Percentiles rank a stretch among this genome's conserved stretches.
Evolutionary conservation across 2,797 vertebrate genomes (phyloP).

Genomic region (Odontamblyopus rebecca): DNA sequence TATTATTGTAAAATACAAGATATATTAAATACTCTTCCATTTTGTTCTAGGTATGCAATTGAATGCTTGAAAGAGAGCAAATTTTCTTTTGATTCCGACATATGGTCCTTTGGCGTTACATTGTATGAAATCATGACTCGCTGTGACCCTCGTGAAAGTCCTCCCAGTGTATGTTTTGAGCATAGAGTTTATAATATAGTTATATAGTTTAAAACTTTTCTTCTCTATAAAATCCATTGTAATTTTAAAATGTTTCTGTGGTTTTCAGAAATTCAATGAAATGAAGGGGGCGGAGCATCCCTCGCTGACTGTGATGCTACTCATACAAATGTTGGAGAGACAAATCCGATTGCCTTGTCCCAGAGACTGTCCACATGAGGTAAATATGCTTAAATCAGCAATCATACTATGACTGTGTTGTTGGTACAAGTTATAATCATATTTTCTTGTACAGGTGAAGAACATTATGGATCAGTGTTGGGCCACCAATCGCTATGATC

Average conservation of each 20-base stretch:
- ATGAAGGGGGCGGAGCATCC: constrained; percentile 78
- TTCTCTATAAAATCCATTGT: not conserved
- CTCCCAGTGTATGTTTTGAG: constrained; percentile 78
- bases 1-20: not conserved
- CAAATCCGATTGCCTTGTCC: constrained; percentile 81
- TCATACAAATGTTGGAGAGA: constrained; percentile 82
- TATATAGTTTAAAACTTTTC: too few species aligned
- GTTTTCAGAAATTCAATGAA: constrained; percentile 84
- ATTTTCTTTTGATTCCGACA: constrained; percentile 90
- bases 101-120: constrained; percentile 94
- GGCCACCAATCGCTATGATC: constrained; percentile 75
- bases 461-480: constrained; percentile 86
- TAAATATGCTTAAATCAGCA: constrained; percentile 46
- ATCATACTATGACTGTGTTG: not conserved
- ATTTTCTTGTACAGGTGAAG: constrained; percentile 63
- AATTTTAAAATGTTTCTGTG: constrained; percentile 1
- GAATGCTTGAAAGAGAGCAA: constrained; percentile 92
- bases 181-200: not conserved
- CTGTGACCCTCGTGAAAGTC: constrained; percentile 82
- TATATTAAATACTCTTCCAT: not conserved
- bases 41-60: constrained; percentile 84
- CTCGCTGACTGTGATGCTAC: constrained; percentile 82
- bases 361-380: constrained; percentile 82
- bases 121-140: constrained; percentile 90
- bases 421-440: not conserved